A percentile compares a stretch with the other conserved stretches of the same genome.
phyloP scores from a whole-genome alignment of 2,888 invertebrate species.

The Lycocerus yunnanus region DNA sequence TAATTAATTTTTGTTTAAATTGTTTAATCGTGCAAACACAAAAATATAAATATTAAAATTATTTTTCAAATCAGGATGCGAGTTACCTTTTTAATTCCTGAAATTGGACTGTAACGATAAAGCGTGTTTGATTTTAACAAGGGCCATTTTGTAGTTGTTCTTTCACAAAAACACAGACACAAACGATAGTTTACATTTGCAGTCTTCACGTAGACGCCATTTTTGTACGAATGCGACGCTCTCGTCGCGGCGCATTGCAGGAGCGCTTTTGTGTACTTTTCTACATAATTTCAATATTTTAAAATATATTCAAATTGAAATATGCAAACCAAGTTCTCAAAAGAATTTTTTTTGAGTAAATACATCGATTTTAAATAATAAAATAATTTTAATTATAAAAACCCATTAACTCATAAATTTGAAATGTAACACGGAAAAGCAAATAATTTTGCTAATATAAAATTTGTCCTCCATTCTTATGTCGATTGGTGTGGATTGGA shows the following conservation, averaged over 20 bases:
- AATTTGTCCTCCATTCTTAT: background rate
- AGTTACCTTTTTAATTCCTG: background rate
- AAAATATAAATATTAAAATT: background rate
- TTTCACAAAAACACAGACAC: background rate
- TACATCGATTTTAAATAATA: background rate
- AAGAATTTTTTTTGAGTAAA: background rate
- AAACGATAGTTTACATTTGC: conserved; percentile 13
- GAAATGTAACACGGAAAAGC: background rate
- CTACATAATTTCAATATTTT: background rate
- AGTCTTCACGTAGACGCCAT: conserved; percentile 35
- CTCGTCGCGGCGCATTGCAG: conserved; percentile 41
- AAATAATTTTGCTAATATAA: background rate
- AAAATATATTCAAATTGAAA: background rate
- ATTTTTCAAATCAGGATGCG: background rate
- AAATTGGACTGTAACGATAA: background rate
- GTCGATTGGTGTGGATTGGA: background rate
- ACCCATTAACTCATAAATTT: background rate
- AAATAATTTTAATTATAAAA: background rate
- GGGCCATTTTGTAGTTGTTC: background rate
- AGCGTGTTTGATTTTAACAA: background rate
- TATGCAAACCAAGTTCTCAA: background rate
- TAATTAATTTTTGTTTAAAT: background rate
- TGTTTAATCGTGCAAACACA: background rate
- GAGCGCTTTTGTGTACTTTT: conserved; percentile 10
- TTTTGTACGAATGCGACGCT: conserved; percentile 34